Base-by-base conservation (phyloP, 2,113 vertebrate genomes). In the Cyprinodon tularosa region DNA sequence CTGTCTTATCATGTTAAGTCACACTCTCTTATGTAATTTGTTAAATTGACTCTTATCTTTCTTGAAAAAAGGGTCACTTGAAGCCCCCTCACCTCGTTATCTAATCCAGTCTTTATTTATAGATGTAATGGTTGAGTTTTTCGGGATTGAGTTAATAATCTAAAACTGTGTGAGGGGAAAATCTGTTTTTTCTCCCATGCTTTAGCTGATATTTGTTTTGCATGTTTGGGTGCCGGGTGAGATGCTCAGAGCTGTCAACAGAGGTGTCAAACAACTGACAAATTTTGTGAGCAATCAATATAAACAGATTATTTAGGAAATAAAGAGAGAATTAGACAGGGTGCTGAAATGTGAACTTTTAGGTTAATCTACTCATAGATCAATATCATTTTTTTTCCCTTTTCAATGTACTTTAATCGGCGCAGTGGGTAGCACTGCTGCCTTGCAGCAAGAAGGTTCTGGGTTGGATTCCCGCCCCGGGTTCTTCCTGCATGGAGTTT, bases 211-310 rank as follows among this genome's bases (percentile, higher is more conserved):
- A 71, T 57, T 57, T 45, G 77, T 80, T 70, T 68, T 78, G 65
- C 74, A 75, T 64, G 73, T 61, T 72, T 39, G 78, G 72, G 73
- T 59, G 40, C 74, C 86, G 78, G 50, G 66, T 67, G 71, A 66
- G 72, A 67, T 45, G 74, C 76, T 62, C 81, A 40, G 47, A 68
- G 77, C 86, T 86, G 84, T 89, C 88, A 89, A 76, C 74, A 64
- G 84, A 79, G 50, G 81, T 84, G 88, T 88, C 89, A 80, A 68
- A 78, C 69, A 72, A 80, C 65, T 72, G 68, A 48, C 60, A 68
- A 29, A 68, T 83, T 67, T 77, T 78, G 70, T 64, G 76, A 88
- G 48, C 60, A 66, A 74, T 70, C 90, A 84, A 67, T 68, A 83
- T 82, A 85, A 85, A 64, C 39, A 61, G 74, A 83, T 42, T 75